A percentile compares a stretch with the other conserved stretches of the same genome.
Evolutionary conservation across 2,797 vertebrate genomes (phyloP).

Genomic region (Micropoecilia bifurca): DNA sequence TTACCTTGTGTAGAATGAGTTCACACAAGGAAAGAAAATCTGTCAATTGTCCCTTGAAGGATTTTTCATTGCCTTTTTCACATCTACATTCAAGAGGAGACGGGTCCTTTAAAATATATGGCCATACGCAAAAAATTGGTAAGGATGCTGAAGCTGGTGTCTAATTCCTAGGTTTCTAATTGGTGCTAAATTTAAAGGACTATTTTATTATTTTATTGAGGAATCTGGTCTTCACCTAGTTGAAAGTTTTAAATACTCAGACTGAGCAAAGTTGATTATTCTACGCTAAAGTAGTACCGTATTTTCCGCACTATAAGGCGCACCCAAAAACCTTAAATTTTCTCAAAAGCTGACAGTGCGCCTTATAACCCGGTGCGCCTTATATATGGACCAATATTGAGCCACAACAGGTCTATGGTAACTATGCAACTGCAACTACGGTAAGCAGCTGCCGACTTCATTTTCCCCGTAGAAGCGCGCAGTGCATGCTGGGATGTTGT

Average conservation of each 20-base stretch:
- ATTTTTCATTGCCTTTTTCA: neutral
- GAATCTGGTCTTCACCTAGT: neutral
- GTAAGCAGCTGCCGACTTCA: too few relatives aligned
- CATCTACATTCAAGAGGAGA: neutral
- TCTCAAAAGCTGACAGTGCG: too few relatives aligned
- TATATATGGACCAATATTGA: too few relatives aligned
- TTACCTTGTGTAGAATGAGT: neutral
- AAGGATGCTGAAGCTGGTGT: neutral
- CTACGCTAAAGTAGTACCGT: neutral
- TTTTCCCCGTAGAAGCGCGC: too few relatives aligned
- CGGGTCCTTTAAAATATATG: neutral
- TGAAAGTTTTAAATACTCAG: neutral
- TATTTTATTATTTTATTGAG: neutral
- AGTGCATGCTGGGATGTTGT: too few relatives aligned
- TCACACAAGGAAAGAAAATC: neutral
- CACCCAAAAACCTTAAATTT: too few relatives aligned
- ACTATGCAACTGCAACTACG: too few relatives aligned
- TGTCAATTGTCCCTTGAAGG: neutral
- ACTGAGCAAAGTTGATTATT: neutral
- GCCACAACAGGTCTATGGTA: too few relatives aligned
- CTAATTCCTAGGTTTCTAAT: neutral
- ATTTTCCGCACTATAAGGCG: too few relatives aligned
- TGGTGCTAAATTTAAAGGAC: neutral
- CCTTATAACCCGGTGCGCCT: too few relatives aligned
- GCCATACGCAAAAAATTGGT: neutral